phyloP scores from a whole-genome alignment of 2,113 vertebrate species.

The Odocoileus virginianus region DNA sequence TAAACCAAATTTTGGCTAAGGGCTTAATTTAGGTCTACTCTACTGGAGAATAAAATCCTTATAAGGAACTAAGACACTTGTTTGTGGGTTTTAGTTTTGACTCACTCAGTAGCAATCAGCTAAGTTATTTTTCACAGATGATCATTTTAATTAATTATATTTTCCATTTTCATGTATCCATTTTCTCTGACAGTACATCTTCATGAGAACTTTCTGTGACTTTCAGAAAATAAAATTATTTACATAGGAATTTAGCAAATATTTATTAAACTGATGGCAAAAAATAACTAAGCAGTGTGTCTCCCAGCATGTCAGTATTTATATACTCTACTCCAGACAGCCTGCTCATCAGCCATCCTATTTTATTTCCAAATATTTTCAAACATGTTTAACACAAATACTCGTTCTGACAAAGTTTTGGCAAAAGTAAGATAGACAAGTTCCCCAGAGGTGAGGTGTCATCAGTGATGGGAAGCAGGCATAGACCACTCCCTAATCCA shows the following conservation, averaged over 20 bases:
- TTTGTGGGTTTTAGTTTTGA: neutral
- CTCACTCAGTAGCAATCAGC: neutral
- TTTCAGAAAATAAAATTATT: conserved; percentile 2
- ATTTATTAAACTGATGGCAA: neutral
- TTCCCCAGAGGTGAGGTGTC: neutral
- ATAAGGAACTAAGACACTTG: neutral
- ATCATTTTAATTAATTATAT: neutral
- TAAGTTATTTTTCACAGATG: neutral
- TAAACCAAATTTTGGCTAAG: neutral
- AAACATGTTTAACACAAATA: conserved; percentile 3
- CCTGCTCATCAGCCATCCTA: neutral
- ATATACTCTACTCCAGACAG: neutral
- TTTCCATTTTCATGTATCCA: neutral
- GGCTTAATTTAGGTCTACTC: neutral
- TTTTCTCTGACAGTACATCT: neutral
- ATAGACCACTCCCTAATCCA: neutral
- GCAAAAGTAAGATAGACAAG: neutral
- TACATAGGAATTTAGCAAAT: neutral
- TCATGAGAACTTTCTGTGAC: neutral
- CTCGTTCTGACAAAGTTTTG: neutral
- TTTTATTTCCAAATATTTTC: conserved; percentile 22
- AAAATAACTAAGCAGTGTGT: neutral
- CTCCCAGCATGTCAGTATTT: neutral
- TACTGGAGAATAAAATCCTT: neutral
- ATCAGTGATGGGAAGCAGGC: neutral